Percentiles rank a stretch among this genome's conserved stretches.
These are phyloP conservation scores for Remorina albescens DNA, from an alignment of 2,797 vertebrate genomes.

Conservation along the genomic window DNA sequence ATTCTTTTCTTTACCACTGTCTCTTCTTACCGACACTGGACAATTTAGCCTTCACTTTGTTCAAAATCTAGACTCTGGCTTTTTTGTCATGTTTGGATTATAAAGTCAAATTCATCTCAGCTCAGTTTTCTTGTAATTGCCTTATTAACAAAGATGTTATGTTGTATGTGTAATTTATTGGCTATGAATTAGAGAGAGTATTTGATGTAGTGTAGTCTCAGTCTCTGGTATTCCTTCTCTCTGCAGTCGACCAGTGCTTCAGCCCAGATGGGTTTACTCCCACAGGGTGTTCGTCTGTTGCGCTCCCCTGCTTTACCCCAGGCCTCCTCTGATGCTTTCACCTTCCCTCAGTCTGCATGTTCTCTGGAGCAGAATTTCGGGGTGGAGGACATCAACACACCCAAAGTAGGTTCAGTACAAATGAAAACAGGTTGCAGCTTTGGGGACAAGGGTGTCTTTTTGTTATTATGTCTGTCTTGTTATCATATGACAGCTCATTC, in stretches of 20 bases:
- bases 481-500: constrained; percentile 12
- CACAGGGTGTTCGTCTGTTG: constrained; percentile 89
- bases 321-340: constrained; percentile 88
- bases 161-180: constrained; percentile 2
- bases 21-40: constrained; percentile 32
- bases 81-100: constrained; percentile 27
- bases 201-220: constrained; percentile 13
- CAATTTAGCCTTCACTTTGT: constrained; percentile 51
- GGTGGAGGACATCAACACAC: constrained; percentile 94
- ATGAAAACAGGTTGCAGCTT: neutral
- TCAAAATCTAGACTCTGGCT: constrained; percentile 2
- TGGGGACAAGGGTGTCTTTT: neutral
- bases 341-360: constrained; percentile 88
- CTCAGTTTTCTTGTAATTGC: constrained; percentile 10
- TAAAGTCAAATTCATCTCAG: constrained; percentile 42
- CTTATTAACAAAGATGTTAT: constrained; percentile 17
- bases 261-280: constrained; percentile 86
- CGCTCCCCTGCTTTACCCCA: constrained; percentile 89
- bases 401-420: constrained; percentile 88
- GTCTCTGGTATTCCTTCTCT: constrained; percentile 22
- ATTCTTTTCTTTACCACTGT: constrained; percentile 34
- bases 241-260: constrained; percentile 87
- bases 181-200: neutral
- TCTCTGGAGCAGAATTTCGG: constrained; percentile 90
- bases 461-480: constrained; percentile 5